These are phyloP conservation scores for Drosophila tani DNA, from an alignment of 1,140 invertebrate genomes.

Conservation along the genomic window DNA sequence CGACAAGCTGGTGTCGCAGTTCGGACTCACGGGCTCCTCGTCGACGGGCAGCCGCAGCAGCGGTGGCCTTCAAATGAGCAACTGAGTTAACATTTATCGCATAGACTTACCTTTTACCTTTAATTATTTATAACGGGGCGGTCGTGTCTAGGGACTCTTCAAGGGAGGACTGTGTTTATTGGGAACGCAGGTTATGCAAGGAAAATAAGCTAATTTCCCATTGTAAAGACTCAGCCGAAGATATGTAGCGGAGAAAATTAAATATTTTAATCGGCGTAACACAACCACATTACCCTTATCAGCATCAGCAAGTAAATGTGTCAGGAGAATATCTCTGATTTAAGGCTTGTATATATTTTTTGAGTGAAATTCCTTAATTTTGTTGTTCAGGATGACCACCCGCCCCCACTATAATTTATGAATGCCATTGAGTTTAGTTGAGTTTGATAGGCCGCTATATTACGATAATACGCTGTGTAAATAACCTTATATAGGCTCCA, in stretches of 20 bases:
- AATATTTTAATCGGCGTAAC: neutral
- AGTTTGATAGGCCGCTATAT: conserved; percentile 51
- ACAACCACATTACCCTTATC: neutral
- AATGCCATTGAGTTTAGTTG: conserved; percentile 52
- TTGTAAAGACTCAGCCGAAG: neutral
- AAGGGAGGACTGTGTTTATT: neutral
- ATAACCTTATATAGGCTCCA: conserved; percentile 36
- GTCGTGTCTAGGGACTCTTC: neutral
- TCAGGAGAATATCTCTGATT: neutral
- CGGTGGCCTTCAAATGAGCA: conserved; percentile 80
- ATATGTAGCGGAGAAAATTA: neutral
- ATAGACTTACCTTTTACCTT: conserved; percentile 24
- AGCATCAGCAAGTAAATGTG: neutral
- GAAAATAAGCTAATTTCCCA: neutral
- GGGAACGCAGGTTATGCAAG: neutral
- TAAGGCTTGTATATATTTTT: neutral
- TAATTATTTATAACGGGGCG: conserved; percentile 37
- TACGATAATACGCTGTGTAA: conserved; percentile 43
- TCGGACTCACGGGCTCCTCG: conserved; percentile 86
- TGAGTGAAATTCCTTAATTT: neutral
- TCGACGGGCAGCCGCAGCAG: conserved; percentile 81
- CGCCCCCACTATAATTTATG: conserved; percentile 24
- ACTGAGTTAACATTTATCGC: conserved; percentile 47
- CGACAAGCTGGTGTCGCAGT: conserved; percentile 89
- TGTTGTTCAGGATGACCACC: neutral